Evolutionary conservation across 2,888 invertebrate genomes (phyloP).

Genomic region (Heteromyza rotundicornis): DNA sequence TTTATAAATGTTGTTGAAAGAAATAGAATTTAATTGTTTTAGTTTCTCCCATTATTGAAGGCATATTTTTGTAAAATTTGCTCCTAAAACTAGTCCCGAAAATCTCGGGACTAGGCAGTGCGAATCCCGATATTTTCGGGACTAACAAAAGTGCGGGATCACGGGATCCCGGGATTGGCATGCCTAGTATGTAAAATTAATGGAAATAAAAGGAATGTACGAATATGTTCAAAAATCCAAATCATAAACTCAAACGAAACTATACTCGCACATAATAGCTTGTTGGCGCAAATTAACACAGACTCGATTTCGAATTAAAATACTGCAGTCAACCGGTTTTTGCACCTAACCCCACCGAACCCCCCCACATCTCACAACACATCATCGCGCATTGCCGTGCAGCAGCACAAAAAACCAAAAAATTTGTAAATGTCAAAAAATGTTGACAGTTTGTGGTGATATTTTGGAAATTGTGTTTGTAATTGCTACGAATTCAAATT

Average conservation of each 20-base stretch:
- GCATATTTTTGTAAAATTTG: too few relatives aligned
- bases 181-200: too few relatives aligned
- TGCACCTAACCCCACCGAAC: background rate
- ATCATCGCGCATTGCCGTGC: conserved; percentile 9
- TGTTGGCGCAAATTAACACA: conserved; percentile 60
- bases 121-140: too few relatives aligned
- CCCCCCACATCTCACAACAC: conserved; percentile 15
- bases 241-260: conserved; percentile 31
- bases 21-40: too few relatives aligned
- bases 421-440: conserved; percentile 61
- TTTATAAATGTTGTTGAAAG: too few relatives aligned
- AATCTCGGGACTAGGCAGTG: too few relatives aligned
- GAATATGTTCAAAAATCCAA: too few relatives aligned
- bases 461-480: conserved; percentile 55
- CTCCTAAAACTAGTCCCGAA: too few relatives aligned
- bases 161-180: too few relatives aligned
- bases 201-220: too few relatives aligned
- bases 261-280: conserved; percentile 53
- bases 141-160: too few relatives aligned
- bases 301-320: conserved; percentile 51
- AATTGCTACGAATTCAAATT: background rate
- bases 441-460: conserved; percentile 61
- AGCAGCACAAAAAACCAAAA: conserved; percentile 48
- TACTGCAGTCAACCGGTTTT: background rate
- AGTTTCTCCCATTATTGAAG: too few relatives aligned